phyloP scores from a whole-genome alignment of 2,113 vertebrate genomes.

The Rhea pennata region DNA sequence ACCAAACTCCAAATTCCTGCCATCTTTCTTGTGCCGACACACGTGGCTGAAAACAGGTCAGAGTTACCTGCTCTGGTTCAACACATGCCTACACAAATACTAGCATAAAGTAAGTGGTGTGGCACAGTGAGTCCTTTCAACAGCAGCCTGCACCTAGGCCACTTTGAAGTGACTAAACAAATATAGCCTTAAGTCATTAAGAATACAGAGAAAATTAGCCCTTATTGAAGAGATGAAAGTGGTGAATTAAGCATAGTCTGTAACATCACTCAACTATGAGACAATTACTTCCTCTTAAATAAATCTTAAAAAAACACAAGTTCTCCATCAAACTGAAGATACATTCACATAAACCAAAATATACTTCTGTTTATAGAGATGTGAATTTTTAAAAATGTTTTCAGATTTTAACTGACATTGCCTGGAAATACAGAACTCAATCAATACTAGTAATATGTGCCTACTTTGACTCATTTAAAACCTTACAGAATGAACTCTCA shows the following conservation, averaged over 20 bases:
- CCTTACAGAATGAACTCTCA: background rate
- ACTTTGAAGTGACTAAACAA: background rate
- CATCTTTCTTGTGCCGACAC: background rate
- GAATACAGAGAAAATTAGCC: background rate
- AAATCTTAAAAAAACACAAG: background rate
- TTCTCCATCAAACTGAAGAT: background rate
- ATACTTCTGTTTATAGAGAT: background rate
- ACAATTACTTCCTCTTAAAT: background rate
- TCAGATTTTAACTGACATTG: background rate
- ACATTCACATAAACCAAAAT: background rate
- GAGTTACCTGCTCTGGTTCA: background rate
- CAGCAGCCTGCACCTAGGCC: background rate
- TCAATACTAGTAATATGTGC: background rate
- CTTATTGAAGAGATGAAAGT: background rate
- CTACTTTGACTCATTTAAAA: background rate
- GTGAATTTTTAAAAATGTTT: background rate
- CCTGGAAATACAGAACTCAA: background rate
- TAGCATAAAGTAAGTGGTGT: background rate
- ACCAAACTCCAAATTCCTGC: background rate
- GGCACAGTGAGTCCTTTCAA: background rate
- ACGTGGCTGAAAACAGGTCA: background rate
- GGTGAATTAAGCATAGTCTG: background rate
- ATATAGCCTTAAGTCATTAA: background rate
- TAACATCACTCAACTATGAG: background rate
- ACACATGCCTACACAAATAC: background rate